A percentile compares a stretch with the other conserved stretches of the same genome.
Evolutionary conservation across 2,888 invertebrate genomes (phyloP).

Genomic region (Eupithecia exiguata): DNA sequence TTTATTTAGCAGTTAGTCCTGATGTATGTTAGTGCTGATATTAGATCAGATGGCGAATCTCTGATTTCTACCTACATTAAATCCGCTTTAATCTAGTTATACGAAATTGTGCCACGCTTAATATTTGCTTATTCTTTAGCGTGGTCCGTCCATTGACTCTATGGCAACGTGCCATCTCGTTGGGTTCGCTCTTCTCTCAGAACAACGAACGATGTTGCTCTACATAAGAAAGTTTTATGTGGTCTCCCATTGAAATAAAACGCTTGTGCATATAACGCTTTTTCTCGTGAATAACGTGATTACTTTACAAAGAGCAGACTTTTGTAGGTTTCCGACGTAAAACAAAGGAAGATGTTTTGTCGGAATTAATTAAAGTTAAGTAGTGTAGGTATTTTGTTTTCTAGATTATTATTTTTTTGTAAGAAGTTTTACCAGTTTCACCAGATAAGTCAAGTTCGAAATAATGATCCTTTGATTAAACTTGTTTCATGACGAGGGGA

Average conservation of each 20-base stretch:
- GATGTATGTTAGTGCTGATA: not conserved
- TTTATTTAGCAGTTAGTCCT: not conserved
- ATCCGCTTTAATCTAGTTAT: slow-evolving; percentile 23
- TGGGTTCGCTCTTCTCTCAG: slow-evolving; percentile 42
- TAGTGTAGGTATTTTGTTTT: not conserved
- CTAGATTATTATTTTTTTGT: not conserved
- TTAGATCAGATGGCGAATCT: not conserved
- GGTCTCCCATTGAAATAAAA: slow-evolving; percentile 42
- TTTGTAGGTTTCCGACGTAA: not conserved
- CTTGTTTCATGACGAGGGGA: not conserved
- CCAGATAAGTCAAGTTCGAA: not conserved
- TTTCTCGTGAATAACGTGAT: slow-evolving; percentile 9
- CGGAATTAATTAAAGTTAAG: not conserved
- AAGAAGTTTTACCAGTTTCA: not conserved
- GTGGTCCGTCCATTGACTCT: slow-evolving; percentile 46
- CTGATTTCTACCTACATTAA: not conserved
- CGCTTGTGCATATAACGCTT: slow-evolving; percentile 14
- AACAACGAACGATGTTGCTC: slow-evolving; percentile 48
- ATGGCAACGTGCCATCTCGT: slow-evolving; percentile 47
- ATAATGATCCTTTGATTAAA: not conserved
- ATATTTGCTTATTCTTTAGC: slow-evolving; percentile 41
- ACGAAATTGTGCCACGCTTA: slow-evolving; percentile 35
- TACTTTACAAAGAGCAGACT: not conserved
- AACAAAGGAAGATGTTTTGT: not conserved
- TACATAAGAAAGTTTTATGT: slow-evolving; percentile 45